Percentiles rank a stretch among this genome's conserved stretches.
phyloP scores from a whole-genome alignment of 2,888 invertebrate species.

The Oxyteleia sp. region DNA sequence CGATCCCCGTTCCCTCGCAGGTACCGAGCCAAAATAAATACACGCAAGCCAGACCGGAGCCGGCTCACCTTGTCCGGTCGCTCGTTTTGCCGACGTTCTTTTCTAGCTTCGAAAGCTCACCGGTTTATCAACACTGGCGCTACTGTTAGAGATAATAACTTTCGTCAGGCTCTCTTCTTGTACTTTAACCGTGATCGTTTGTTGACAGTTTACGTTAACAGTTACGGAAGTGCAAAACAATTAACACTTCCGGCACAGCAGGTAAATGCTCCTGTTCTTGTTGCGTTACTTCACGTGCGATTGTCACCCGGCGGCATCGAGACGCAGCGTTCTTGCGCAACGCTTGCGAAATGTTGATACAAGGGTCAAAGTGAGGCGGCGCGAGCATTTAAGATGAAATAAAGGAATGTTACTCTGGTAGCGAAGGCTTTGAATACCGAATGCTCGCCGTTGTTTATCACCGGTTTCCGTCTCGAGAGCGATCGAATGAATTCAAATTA shows the following conservation, averaged over 20 bases:
- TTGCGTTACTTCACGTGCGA: conserved; percentile 52
- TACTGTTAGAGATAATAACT: conserved; percentile 18
- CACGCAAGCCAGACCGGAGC: conserved; percentile 23
- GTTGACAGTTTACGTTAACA: conserved; percentile 80
- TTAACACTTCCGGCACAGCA: conserved; percentile 79
- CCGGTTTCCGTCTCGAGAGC: conserved; percentile 4
- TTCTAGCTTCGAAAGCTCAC: background rate
- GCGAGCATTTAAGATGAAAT: conserved; percentile 47
- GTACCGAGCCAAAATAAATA: conserved; percentile 55
- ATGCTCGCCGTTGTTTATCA: conserved; percentile 28
- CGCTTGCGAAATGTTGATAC: conserved; percentile 35
- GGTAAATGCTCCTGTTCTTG: conserved; percentile 77
- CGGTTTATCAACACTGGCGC: background rate
- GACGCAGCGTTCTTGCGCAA: conserved; percentile 24
- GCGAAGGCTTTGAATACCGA: conserved; percentile 34
- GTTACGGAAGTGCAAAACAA: conserved; percentile 81
- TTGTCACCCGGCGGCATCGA: conserved; percentile 45
- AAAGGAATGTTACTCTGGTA: conserved; percentile 52
- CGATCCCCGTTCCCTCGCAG: conserved; percentile 66
- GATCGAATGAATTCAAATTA: conserved; percentile 18
- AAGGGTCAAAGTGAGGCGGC: conserved; percentile 47
- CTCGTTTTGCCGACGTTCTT: background rate
- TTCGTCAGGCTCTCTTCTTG: conserved; percentile 15
- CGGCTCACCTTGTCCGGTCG: background rate
- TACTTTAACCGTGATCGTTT: conserved; percentile 28